These are phyloP conservation scores for Chrysomela aeneicollis DNA, from an alignment of 2,888 invertebrate genomes.

Conservation along the genomic window DNA sequence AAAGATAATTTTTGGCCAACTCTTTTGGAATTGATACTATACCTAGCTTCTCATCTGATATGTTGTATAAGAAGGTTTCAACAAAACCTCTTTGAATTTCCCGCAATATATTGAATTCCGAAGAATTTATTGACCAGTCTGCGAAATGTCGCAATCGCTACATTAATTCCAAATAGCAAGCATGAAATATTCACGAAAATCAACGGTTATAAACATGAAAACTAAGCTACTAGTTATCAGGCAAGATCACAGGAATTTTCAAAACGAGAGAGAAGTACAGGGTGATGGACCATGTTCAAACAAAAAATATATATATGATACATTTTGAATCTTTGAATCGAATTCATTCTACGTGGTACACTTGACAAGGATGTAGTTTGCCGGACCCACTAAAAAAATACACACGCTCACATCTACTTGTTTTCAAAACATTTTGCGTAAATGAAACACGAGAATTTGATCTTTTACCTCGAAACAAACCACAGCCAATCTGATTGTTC, in stretches of 20 bases:
- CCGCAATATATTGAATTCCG: constrained; percentile 75
- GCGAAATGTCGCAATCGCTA: constrained; percentile 75
- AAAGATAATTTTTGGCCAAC: background rate
- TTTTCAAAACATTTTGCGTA: too few relatives aligned
- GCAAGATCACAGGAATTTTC: background rate
- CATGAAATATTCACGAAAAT: constrained; percentile 44
- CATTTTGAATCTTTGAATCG: too few relatives aligned
- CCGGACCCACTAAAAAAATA: too few relatives aligned
- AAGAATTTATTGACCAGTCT: constrained; percentile 77
- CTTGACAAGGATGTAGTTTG: too few relatives aligned
- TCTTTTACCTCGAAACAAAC: too few relatives aligned
- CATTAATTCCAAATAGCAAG: constrained; percentile 50
- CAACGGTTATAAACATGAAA: background rate
- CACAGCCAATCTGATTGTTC: too few relatives aligned
- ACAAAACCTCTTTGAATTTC: constrained; percentile 77
- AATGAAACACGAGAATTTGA: too few relatives aligned
- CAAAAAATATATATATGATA: too few relatives aligned
- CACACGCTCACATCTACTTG: too few relatives aligned
- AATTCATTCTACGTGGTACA: too few relatives aligned
- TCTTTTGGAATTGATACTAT: constrained; percentile 40
- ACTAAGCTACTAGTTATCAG: background rate
- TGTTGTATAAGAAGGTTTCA: constrained; percentile 71
- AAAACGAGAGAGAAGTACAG: background rate
- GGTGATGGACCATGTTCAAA: too few relatives aligned
- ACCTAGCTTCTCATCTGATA: constrained; percentile 66